Evolutionary conservation across 1,140 invertebrate species (phyloP).

Genomic region (Antheraea mylitta): DNA sequence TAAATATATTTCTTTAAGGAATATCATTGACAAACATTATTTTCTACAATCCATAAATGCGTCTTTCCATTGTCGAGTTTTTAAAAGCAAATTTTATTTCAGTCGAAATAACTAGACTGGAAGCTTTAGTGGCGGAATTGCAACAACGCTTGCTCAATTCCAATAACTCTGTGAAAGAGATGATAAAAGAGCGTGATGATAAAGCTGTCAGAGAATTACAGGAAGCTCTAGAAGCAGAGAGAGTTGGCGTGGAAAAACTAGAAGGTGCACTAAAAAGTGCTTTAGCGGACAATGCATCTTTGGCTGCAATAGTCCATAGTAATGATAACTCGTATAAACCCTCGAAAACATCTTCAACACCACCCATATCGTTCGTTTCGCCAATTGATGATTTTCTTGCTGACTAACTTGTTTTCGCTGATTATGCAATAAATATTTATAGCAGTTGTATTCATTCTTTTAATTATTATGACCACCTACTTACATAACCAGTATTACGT

Average conservation of each 20-base stretch:
- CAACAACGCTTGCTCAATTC: slow-evolving; percentile 35
- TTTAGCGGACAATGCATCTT: slow-evolving; percentile 45
- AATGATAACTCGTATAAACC: slow-evolving; percentile 33
- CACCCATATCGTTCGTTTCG: not conserved
- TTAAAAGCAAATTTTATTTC: slow-evolving; percentile 12
- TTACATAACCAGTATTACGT: not conserved
- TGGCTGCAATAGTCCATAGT: slow-evolving; percentile 44
- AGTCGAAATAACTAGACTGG: slow-evolving; percentile 57
- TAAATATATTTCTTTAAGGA: too few species aligned
- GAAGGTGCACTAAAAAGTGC: slow-evolving; percentile 50
- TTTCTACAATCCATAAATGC: too few species aligned
- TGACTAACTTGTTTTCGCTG: not conserved
- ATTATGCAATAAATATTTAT: not conserved
- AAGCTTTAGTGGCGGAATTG: slow-evolving; percentile 40
- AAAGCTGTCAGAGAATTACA: slow-evolving; percentile 43
- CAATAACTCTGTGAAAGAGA: slow-evolving; percentile 16
- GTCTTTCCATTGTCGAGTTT: too few species aligned
- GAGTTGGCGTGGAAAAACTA: slow-evolving; percentile 43
- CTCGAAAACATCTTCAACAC: not conserved
- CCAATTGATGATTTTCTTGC: slow-evolving; percentile 11
- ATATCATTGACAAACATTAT: not conserved
- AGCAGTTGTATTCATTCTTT: not conserved
- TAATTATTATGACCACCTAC: too few species aligned
- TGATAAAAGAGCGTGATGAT: slow-evolving; percentile 26
- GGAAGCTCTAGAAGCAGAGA: slow-evolving; percentile 49